A percentile compares a stretch with the other conserved stretches of the same genome.
These are phyloP conservation scores for Centropyge bicolor DNA, from an alignment of 2,797 vertebrate species.

Conservation along the genomic window DNA sequence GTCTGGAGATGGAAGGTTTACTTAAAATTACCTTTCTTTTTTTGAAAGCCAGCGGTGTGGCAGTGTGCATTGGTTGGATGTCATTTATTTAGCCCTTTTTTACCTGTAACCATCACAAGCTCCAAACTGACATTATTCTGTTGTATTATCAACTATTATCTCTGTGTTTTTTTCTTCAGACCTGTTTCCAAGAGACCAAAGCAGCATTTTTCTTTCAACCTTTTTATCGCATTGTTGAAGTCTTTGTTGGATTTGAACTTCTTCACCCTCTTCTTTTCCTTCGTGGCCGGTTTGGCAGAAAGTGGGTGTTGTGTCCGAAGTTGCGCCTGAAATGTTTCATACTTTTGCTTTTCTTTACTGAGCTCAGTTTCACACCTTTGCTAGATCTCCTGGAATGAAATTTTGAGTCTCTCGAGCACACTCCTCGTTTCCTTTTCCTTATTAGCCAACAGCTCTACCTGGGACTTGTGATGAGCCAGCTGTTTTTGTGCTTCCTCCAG, in stretches of 20 bases:
- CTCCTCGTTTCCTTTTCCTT: neutral
- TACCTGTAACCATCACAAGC: neutral
- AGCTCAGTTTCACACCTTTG: neutral
- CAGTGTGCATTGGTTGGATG: neutral
- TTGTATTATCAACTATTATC: neutral
- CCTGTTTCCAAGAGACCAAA: neutral
- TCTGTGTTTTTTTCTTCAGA: neutral
- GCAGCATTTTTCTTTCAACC: neutral
- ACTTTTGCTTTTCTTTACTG: neutral
- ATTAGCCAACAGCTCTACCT: neutral
- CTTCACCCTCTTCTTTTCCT: neutral
- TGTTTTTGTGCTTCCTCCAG: neutral
- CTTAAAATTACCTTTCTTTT: neutral
- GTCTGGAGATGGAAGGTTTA: conserved; percentile 3
- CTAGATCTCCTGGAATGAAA: neutral
- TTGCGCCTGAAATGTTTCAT: neutral
- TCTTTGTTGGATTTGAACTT: neutral
- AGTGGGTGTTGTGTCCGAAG: neutral
- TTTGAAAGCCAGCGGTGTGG: neutral
- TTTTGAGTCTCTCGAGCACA: neutral
- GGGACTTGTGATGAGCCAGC: neutral
- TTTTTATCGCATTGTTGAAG: neutral
- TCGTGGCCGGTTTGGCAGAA: neutral
- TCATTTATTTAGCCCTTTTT: neutral
- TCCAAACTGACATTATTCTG: neutral